A percentile compares a stretch with the other conserved stretches of the same genome.
Evolutionary conservation across 2,797 vertebrate genomes (phyloP).

Genomic region (Vultur gryphus): DNA sequence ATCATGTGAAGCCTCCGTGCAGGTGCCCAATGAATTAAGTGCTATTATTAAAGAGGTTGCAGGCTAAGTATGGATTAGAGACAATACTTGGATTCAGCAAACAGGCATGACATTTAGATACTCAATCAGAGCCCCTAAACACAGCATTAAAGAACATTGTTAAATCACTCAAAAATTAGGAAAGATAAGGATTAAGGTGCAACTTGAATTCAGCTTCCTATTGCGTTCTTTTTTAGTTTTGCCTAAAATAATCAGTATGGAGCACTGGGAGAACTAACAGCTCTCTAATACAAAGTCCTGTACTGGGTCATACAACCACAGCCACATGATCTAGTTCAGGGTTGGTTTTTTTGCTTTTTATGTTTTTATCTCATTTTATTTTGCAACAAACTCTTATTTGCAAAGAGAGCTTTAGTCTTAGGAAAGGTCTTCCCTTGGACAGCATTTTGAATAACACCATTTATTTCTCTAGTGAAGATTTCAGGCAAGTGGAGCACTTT

Average conservation of each 20-base stretch:
- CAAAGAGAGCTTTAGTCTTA: neutral
- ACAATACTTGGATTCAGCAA: neutral
- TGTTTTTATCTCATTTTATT: neutral
- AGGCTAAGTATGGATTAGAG: neutral
- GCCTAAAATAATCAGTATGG: neutral
- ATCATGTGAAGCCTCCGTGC: neutral
- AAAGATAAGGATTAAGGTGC: neutral
- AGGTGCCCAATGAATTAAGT: neutral
- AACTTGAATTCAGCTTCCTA: neutral
- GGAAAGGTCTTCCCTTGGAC: neutral
- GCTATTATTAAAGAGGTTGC: neutral
- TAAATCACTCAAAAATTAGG: neutral
- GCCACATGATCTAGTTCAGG: neutral
- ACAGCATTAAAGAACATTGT: neutral
- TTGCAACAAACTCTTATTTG: neutral
- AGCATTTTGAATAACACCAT: neutral
- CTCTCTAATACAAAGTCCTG: neutral
- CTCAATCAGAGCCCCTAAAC: neutral
- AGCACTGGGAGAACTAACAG: neutral
- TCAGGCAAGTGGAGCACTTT: neutral
- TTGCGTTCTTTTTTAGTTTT: neutral
- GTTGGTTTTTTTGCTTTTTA: fast-evolving
- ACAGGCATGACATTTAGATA: neutral
- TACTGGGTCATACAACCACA: neutral
- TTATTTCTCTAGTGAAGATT: neutral